These are phyloP conservation scores for Fabriciana adippe DNA, from an alignment of 2,888 invertebrate species.

Conservation along the genomic window DNA sequence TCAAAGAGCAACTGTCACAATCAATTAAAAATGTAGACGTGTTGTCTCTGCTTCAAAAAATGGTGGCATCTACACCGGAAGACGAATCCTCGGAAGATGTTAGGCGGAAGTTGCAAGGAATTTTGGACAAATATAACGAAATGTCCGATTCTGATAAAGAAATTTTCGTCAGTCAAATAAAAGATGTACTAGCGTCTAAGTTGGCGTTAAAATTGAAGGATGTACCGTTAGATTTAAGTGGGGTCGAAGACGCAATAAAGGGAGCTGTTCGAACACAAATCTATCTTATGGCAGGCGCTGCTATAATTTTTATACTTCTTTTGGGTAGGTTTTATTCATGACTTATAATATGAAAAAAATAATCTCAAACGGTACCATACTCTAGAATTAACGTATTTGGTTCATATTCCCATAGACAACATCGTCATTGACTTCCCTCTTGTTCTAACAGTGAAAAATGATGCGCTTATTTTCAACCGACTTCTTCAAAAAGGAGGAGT, in stretches of 20 bases:
- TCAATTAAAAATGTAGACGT: constrained; percentile 66
- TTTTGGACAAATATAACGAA: constrained; percentile 55
- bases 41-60: constrained; percentile 58
- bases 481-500: no score
- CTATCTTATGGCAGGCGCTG: constrained; percentile 54
- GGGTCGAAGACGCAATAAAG: constrained; percentile 59
- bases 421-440: no score
- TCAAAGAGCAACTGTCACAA: constrained; percentile 61
- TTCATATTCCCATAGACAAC: background rate
- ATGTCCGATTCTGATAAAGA: constrained; percentile 61
- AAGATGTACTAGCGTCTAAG: constrained; percentile 59
- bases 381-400: background rate
- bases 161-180: constrained; percentile 61
- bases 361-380: background rate
- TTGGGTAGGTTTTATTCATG: constrained; percentile 43
- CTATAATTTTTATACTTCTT: constrained; percentile 43
- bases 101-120: constrained; percentile 55
- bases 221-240: constrained; percentile 52
- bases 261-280: constrained; percentile 57
- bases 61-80: constrained; percentile 55
- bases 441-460: background rate
- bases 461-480: no score
- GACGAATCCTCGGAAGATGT: constrained; percentile 62
- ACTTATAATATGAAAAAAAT: constrained; percentile 2
- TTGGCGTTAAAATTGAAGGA: constrained; percentile 57